Evolutionary conservation across 35 echinoderm and acorn worm genomes (phyloP), one percentile per base, ranked within the genome.

Genomic region (Apostichopus japonicus): DNA sequence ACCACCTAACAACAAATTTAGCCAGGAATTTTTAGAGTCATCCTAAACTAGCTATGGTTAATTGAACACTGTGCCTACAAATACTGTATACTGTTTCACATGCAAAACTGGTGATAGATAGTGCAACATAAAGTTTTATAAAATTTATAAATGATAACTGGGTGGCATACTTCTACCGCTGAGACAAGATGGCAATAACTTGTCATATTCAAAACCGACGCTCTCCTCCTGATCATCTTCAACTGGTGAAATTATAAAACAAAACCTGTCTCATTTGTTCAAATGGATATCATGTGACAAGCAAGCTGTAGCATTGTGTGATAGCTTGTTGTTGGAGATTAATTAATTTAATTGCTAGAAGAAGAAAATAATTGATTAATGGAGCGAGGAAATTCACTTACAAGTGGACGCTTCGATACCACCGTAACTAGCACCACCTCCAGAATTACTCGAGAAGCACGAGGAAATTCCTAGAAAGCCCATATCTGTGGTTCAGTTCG

Each of bases 141-240:
- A 33, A 79, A 79, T 79, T 22, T 79, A 11, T 79, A 79, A 79
- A 61, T 61, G 8, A 61, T 61, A 6, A 61, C 57, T 72, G 19
- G 9, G 1, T 79, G 23, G 77, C 77, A 24, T 79, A 79, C 77
- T 79, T 79, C 77, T 79, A 79, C 77, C 25, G 23, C n/a, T 79
- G 44, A 79, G 10, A 79, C 23, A 79, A 51, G 44, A 11, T 23
- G 77, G 77, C 24, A 79, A 79, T 27, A 79, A 51, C n/a, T 51
- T 61, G 57, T 61, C 57, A 61, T 61, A 13, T 79, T 79, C 44
- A 23, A 79, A 79, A 79, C 44, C 24, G 17, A 79, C 0, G 44
- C 4, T 51, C 27, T 79, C 77, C 6, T 79, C 44, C 77, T 79
- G 5, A 51, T 79, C 23, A 79, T 11, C 23, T 23, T 79, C 13